Evolutionary conservation across 2,888 invertebrate genomes (phyloP).

Genomic region (Monopis laevigella): DNA sequence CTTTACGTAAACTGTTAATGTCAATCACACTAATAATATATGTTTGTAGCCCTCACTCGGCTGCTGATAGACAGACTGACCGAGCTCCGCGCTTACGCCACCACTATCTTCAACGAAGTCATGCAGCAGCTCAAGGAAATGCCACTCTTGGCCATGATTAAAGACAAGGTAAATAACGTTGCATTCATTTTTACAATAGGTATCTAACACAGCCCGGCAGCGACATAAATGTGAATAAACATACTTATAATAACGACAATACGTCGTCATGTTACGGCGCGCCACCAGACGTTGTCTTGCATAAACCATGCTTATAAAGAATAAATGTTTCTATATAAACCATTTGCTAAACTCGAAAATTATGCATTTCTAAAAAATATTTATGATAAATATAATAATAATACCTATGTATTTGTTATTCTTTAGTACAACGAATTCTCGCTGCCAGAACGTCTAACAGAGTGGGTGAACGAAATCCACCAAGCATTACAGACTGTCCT

Average conservation of each 20-base stretch:
- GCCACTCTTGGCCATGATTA: conserved; percentile 39
- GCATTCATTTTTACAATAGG: no score
- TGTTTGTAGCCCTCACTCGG: conserved; percentile 43
- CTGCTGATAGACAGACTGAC: conserved; percentile 45
- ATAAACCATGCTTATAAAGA: no score
- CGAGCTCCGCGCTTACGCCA: conserved; percentile 42
- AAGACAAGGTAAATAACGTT: conserved; percentile 41
- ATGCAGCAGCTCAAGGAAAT: conserved; percentile 45
- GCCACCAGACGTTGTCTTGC: no score
- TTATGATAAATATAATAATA: neutral
- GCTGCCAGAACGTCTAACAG: conserved; percentile 66
- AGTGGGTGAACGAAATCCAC: conserved; percentile 62
- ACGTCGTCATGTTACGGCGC: no score
- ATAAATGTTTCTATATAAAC: neutral
- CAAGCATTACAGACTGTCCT: conserved; percentile 64
- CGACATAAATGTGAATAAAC: no score
- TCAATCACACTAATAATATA: no score
- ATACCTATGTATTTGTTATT: conserved; percentile 1
- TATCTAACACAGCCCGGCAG: no score
- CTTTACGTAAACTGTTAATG: no score
- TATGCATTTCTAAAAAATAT: neutral
- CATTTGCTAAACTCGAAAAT: neutral
- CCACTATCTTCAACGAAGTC: conserved; percentile 36
- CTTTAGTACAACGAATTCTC: conserved; percentile 50
- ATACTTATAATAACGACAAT: no score